Percentiles rank a stretch among this genome's conserved stretches.
Evolutionary conservation across 1,140 invertebrate genomes (phyloP).

Genomic region (Cataglyphis hispanica): DNA sequence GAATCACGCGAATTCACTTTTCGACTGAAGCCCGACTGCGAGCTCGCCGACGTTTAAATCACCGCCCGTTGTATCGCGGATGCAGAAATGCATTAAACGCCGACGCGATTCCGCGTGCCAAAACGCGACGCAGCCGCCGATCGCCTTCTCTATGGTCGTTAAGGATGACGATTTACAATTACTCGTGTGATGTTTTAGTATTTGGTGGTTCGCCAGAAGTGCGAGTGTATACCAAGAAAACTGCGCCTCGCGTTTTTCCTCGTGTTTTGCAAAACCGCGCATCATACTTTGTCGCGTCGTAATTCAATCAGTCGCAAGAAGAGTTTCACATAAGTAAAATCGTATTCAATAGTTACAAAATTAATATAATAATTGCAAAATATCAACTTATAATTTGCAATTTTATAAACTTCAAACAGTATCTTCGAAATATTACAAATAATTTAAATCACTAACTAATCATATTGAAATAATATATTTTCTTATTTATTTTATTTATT

Average conservation of each 20-base stretch:
- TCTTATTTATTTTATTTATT: no score
- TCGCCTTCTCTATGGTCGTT: conserved; percentile 14
- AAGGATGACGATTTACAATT: conserved; percentile 62
- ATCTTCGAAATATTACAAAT: no score
- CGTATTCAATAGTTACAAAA: not conserved
- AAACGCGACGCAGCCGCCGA: conserved; percentile 16
- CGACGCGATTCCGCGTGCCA: conserved; percentile 49
- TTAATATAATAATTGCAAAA: not conserved
- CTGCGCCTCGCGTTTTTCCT: not conserved
- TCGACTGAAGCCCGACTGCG: conserved; percentile 47
- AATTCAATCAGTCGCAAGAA: not conserved
- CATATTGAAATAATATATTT: no score
- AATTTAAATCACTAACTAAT: no score
- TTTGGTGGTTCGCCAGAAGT: conserved; percentile 70
- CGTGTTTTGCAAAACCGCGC: not conserved
- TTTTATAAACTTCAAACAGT: no score
- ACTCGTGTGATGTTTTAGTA: conserved; percentile 23
- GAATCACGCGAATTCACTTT: conserved; percentile 31
- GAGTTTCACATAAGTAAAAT: not conserved
- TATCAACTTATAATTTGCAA: not conserved
- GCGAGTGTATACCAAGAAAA: conserved; percentile 6
- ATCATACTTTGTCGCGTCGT: not conserved
- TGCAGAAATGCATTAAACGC: conserved; percentile 27
- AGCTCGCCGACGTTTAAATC: conserved; percentile 65
- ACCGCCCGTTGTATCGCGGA: conserved; percentile 32